Evolutionary conservation across 2,888 invertebrate genomes (phyloP).

Genomic region (Holacanthella duospinosa): DNA sequence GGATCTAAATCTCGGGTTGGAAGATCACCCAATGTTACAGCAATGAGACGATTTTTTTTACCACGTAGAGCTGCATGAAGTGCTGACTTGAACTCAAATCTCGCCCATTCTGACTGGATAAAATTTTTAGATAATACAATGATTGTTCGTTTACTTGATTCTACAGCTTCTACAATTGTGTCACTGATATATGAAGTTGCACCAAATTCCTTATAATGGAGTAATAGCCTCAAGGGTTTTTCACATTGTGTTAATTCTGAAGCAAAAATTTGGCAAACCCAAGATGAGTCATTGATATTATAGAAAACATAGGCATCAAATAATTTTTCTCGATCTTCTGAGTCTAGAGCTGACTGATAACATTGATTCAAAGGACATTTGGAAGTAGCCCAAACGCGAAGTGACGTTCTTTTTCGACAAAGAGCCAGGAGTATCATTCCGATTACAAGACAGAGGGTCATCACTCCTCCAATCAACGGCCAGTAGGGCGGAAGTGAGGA

Average conservation of each 20-base stretch:
- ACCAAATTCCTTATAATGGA: slow-evolving; percentile 85
- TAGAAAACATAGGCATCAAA: slow-evolving; percentile 95
- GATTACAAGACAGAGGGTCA: slow-evolving; percentile 58
- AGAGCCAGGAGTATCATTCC: slow-evolving; percentile 56
- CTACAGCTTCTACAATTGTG: slow-evolving; percentile 83
- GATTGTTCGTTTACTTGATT: slow-evolving; percentile 78
- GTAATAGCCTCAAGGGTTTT: slow-evolving; percentile 61
- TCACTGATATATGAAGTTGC: slow-evolving; percentile 80
- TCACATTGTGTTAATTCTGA: slow-evolving; percentile 52
- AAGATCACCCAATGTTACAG: slow-evolving; percentile 79
- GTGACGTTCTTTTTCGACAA: slow-evolving; percentile 65
- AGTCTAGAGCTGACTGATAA: slow-evolving; percentile 61
- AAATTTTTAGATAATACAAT: slow-evolving; percentile 85
- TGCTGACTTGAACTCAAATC: slow-evolving; percentile 84
- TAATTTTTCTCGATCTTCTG: slow-evolving; percentile 47
- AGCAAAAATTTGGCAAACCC: slow-evolving; percentile 77
- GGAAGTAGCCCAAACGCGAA: slow-evolving; percentile 73
- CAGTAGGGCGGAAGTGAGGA: slow-evolving; percentile 48
- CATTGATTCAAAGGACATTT: slow-evolving; percentile 68
- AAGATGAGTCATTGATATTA: slow-evolving; percentile 82
- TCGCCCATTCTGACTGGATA: slow-evolving; percentile 78
- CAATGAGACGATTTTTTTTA: slow-evolving; percentile 65
- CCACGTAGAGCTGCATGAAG: slow-evolving; percentile 52
- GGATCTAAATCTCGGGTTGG: slow-evolving; percentile 80
- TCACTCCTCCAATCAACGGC: slow-evolving; percentile 59